Percentiles rank a stretch among this genome's conserved stretches.
Conservation (phyloP, 2,113 vertebrate genomes). For the Notothenia coriiceps region DNA sequence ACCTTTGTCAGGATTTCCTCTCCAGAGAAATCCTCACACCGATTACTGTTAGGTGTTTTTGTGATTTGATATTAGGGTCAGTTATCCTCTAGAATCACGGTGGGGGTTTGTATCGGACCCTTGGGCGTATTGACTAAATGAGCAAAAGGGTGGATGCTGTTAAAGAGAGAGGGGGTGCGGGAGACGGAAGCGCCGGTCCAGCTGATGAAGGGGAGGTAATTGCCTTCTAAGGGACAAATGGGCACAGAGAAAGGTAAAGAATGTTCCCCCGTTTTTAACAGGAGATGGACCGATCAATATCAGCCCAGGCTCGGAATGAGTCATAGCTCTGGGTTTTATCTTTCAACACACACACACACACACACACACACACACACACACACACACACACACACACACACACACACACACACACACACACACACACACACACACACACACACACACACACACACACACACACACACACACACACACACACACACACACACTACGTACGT, state of each 20-base stretch:
- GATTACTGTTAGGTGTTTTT: not conserved
- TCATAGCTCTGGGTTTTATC: slow-evolving; percentile 47
- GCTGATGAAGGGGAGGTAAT: slow-evolving; percentile 43
- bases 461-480: slow-evolving; percentile 25
- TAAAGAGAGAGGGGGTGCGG: slow-evolving; percentile 7
- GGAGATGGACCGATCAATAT: slow-evolving; percentile 67
- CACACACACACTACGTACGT: no score
- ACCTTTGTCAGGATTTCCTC: not conserved
- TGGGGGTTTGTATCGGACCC: slow-evolving; percentile 37
- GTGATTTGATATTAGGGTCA: slow-evolving; percentile 23
- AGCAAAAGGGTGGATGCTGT: slow-evolving; percentile 26
- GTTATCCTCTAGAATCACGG: slow-evolving; percentile 21
- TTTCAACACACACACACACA: slow-evolving; percentile 32
- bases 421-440: slow-evolving; percentile 12
- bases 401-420: slow-evolving; percentile 27
- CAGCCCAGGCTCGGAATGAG: slow-evolving; percentile 47
- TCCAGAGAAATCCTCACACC: slow-evolving; percentile 23
- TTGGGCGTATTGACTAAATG: slow-evolving; percentile 17
- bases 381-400: slow-evolving; percentile 18
- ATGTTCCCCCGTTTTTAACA: slow-evolving; percentile 40
- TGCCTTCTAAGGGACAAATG: slow-evolving; percentile 44
- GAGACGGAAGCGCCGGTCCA: slow-evolving; percentile 1
- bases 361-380: slow-evolving; percentile 6
- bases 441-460: slow-evolving; percentile 27
- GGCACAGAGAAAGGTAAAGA: slow-evolving; percentile 23